Evolutionary conservation across 1,140 invertebrate genomes (phyloP), one percentile per base, ranked within the genome.

Genomic region (Phenacoccus solenopsis): DNA sequence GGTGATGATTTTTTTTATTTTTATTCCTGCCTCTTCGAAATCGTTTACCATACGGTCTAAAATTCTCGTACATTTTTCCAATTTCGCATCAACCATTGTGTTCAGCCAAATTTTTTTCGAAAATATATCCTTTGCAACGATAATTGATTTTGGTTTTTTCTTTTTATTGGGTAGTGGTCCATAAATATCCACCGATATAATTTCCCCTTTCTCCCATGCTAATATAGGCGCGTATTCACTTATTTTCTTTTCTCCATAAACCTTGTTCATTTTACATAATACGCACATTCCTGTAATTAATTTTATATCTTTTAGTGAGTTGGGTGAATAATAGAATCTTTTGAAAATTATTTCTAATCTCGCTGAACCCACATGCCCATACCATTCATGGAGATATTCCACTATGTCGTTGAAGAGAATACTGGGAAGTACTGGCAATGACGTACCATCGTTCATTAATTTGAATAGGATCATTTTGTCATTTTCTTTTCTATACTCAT

Each of bases 51-150:
- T n/a, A n/a, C 13, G n/a, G 12, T 10, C 16, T 67, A 0, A 32
- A 25, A 0, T 28, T 38, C 21, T 57, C 28, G 27, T n/a, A 56
- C 32, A 24, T 0, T 22, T 22, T 0, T 1, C 0, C 0, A 28
- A 20, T 9, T 1, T 35, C 10, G 59, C 16, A 1, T 28, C 16
- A 32, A 27, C 35, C 10, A 67, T 13, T 0, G 38, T 10, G 28
- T 30, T 67, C 49, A 67, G 13, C 21, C 28, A 24, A 9, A 67
- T 32, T 67, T 67, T 67, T 21, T 25, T 9, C 0, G 20, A 32
- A 70, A 67, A 70, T 20, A 10, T 49, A 32, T 70, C 70, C 0
- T 24, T 21, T 0, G 67, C n/a, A 27, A 59, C 70, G 1, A 70
- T 35, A 9, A 70, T 10, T 13, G 64, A 64, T 0, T 9, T 12